Evolutionary conservation across 2,797 vertebrate species (phyloP).

Genomic region (Myotis planiceps): DNA sequence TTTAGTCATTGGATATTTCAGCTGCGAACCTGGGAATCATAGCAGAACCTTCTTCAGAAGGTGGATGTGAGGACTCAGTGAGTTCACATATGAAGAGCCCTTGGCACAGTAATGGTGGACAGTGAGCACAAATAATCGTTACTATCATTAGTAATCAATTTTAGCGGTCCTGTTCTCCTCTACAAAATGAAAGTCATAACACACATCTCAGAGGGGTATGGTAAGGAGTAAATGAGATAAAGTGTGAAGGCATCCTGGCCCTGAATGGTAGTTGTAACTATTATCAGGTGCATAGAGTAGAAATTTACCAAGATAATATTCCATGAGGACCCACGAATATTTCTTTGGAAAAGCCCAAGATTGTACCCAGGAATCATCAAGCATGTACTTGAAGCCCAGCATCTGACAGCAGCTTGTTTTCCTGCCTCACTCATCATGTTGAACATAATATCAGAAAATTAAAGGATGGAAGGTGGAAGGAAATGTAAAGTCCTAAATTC

Average conservation of each 20-base stretch:
- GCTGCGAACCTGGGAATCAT: background rate
- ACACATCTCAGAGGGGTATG: background rate
- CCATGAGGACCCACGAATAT: background rate
- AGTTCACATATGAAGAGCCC: background rate
- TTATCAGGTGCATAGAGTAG: background rate
- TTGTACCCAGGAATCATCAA: background rate
- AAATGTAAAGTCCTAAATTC: conserved; percentile 4
- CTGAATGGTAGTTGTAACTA: background rate
- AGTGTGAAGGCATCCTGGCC: background rate
- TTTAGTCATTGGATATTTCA: background rate
- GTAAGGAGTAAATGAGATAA: background rate
- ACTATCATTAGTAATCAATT: background rate
- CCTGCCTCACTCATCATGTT: background rate
- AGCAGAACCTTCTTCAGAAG: background rate
- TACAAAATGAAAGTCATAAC: background rate
- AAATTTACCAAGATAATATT: background rate
- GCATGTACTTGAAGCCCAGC: background rate
- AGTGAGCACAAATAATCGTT: background rate
- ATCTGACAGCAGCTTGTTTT: background rate
- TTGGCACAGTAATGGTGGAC: background rate
- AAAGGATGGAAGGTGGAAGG: background rate
- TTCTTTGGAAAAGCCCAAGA: background rate
- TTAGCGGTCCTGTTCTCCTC: background rate
- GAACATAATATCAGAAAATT: background rate
- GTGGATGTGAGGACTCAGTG: background rate